Evolutionary conservation across 2,113 vertebrate species (phyloP), one percentile per base, ranked within the genome.

Genomic region (Pungitius pungitius): DNA sequence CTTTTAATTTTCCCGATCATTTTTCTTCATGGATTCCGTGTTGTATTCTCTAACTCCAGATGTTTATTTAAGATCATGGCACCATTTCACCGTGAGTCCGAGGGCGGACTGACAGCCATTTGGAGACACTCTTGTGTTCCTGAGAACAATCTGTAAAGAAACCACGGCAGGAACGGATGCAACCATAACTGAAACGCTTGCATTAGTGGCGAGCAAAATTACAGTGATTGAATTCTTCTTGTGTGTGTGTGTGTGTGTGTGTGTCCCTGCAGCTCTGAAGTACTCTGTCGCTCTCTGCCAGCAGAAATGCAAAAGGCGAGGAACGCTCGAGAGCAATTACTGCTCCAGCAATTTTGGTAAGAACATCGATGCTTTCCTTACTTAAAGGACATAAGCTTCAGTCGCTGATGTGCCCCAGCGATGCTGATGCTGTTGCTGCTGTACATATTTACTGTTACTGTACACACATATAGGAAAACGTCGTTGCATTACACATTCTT

Each of bases 301-400:
- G 85, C 96, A 96, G 76, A 98, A 97, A 90, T 99, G 98, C 81
- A 96, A 94, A 89, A 93, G 95, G 81, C 92, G 76, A 0, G 96
- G 96, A 76, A 96, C 94, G 67, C 93, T 96, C 20, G 95, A 97
- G 91, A 96, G 94, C 91, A 96, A 96, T 94, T 99, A 95, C 33
- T 99, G 98, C 90, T 96, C 96, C 63, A 99, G 96, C 90, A 94
- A 97, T 90, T 99, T 99, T 1, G 98, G 98, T 99, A 95, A 96
- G 96, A 70, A 56, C 60, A 69, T 81, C 45, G 49, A 14, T 1
- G 51, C 55, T 69, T 55, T 8, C 43, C 60, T 69, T 39, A 54
- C 77, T 51, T 30, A 51, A 78, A 54, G 18, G 59, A 55, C 69
- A 30, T 33, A 59, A 52, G 37, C 6, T 17, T 10, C 17, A 67